These are phyloP conservation scores for Thera britannica DNA, from an alignment of 2,888 invertebrate species.

Conservation along the genomic window DNA sequence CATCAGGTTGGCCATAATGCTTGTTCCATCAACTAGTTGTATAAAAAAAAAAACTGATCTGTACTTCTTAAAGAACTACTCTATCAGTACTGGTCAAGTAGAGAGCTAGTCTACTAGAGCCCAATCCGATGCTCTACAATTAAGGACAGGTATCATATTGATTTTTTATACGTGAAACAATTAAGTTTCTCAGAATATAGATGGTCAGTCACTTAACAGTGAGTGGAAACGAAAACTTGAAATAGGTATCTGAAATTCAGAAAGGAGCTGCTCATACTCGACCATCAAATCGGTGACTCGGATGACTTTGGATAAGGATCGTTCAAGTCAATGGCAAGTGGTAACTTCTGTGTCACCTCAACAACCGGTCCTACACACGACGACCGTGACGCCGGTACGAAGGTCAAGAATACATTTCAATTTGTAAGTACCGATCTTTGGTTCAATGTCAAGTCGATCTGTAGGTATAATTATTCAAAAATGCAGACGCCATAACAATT, in stretches of 20 bases:
- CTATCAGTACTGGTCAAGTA: too few species aligned
- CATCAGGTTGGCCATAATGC: too few species aligned
- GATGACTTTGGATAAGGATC: conserved; percentile 18
- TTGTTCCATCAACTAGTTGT: too few species aligned
- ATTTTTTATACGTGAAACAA: too few species aligned
- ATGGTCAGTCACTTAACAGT: too few species aligned
- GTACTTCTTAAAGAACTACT: too few species aligned
- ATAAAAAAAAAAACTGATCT: too few species aligned
- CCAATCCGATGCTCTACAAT: not conserved
- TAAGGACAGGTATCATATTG: not conserved
- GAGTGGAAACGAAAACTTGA: too few species aligned
- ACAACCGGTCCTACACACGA: conserved; percentile 18
- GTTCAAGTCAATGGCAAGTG: conserved; percentile 4
- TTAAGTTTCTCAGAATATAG: too few species aligned
- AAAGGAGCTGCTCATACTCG: not conserved
- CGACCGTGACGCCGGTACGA: conserved; percentile 17
- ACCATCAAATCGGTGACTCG: not conserved
- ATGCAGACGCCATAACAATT: conserved; percentile 28
- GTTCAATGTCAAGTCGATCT: conserved; percentile 27
- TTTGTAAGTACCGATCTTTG: conserved; percentile 12
- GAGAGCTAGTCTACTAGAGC: not conserved
- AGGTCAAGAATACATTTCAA: conserved; percentile 25
- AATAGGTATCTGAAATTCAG: not conserved
- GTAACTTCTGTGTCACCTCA: conserved; percentile 20
- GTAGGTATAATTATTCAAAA: conserved; percentile 25